Evolutionary conservation across 2,888 invertebrate species (phyloP).

Genomic region (Agriotes lineatus): DNA sequence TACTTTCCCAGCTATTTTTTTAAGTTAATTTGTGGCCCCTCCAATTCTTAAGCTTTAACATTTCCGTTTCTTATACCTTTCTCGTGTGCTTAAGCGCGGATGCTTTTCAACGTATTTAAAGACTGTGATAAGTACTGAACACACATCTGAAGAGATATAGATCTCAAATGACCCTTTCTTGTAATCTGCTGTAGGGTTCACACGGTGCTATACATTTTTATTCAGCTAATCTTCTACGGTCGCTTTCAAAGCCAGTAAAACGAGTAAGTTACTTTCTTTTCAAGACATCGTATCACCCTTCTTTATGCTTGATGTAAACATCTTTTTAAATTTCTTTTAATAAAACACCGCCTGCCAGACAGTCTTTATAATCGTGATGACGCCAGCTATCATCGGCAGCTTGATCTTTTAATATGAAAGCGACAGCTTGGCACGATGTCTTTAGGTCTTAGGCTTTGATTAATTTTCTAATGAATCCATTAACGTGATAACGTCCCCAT

Average conservation of each 20-base stretch:
- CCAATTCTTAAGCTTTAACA: too few species aligned
- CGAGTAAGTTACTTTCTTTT: slow-evolving; percentile 13
- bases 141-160: background rate
- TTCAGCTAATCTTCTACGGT: background rate
- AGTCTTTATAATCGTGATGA: slow-evolving; percentile 28
- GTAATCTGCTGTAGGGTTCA: background rate
- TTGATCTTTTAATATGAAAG: slow-evolving; percentile 37
- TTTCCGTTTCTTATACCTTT: too few species aligned
- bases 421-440: slow-evolving; percentile 40
- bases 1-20: too few species aligned
- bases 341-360: slow-evolving; percentile 18
- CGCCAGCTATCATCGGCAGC: slow-evolving; percentile 25
- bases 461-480: slow-evolving; percentile 56
- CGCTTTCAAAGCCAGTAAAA: background rate
- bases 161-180: background rate
- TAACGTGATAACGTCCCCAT: slow-evolving; percentile 48
- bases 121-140: background rate
- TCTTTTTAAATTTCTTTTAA: slow-evolving; percentile 34
- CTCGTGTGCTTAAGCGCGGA: too few species aligned
- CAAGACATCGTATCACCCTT: background rate
- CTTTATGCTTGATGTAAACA: slow-evolving; percentile 15
- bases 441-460: slow-evolving; percentile 49
- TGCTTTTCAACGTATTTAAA: too few species aligned
- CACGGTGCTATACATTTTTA: background rate
- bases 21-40: too few species aligned